These are phyloP conservation scores for Eupithecia exiguata DNA, from an alignment of 2,888 invertebrate species.

Conservation along the genomic window DNA sequence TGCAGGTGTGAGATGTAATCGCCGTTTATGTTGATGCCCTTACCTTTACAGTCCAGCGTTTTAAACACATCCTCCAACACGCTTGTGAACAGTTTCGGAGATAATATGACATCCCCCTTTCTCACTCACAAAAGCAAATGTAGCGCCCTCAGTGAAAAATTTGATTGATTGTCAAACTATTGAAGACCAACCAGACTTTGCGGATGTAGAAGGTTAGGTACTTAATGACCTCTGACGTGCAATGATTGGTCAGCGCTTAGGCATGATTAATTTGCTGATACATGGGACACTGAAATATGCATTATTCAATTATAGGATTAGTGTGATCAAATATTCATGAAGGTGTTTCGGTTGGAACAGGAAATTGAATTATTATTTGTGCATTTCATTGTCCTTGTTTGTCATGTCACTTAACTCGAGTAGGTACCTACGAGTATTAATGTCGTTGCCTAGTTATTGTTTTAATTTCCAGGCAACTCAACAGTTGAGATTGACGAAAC, in stretches of 20 bases:
- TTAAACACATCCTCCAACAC: no score
- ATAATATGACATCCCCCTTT: no score
- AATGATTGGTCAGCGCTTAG: conserved; percentile 16
- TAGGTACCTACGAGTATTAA: background rate
- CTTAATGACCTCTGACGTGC: background rate
- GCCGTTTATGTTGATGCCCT: no score
- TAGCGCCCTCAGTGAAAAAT: no score
- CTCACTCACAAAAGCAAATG: no score
- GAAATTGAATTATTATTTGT: conserved; percentile 10
- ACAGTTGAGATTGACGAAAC: background rate
- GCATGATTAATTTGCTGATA: conserved; percentile 30
- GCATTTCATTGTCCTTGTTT: conserved; percentile 1
- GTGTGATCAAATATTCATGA: conserved; percentile 31
- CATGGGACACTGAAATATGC: conserved; percentile 29
- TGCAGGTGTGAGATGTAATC: no score
- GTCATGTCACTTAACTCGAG: background rate
- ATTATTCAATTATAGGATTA: conserved; percentile 35
- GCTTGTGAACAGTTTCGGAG: no score
- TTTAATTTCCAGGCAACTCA: background rate
- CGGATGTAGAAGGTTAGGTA: background rate
- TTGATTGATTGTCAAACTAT: no score
- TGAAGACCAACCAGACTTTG: background rate
- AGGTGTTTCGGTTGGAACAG: conserved; percentile 7
- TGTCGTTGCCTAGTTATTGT: background rate
- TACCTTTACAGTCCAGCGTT: no score